Evolutionary conservation across 2,888 invertebrate genomes (phyloP).

Genomic region (Caenorhabditis sp.): DNA sequence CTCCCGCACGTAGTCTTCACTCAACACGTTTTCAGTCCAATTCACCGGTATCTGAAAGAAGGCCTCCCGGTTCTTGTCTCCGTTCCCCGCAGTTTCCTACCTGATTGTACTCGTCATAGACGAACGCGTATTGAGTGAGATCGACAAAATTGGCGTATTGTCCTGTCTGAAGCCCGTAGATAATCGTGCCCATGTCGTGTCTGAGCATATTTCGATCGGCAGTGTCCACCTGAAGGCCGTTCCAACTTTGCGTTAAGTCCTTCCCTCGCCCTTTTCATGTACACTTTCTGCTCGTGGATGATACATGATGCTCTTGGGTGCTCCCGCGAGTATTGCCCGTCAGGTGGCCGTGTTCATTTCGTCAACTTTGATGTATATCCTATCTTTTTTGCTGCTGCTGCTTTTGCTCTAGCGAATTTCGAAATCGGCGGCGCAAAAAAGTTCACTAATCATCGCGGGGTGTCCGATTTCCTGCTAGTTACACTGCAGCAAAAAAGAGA

Average conservation of each 20-base stretch:
- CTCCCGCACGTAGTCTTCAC: slow-evolving; percentile 63
- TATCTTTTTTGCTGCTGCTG: neutral
- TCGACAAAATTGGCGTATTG: slow-evolving; percentile 52
- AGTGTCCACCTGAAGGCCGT: slow-evolving; percentile 35
- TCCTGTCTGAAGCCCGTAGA: slow-evolving; percentile 54
- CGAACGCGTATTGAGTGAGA: slow-evolving; percentile 57
- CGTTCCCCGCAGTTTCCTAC: slow-evolving; percentile 5
- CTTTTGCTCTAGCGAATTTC: slow-evolving; percentile 4
- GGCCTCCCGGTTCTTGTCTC: neutral
- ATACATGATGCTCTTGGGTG: slow-evolving; percentile 31
- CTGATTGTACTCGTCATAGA: slow-evolving; percentile 58
- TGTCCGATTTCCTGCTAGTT: slow-evolving; percentile 40
- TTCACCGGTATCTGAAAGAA: slow-evolving; percentile 58
- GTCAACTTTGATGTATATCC: slow-evolving; percentile 44
- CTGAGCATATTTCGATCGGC: slow-evolving; percentile 38
- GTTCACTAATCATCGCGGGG: slow-evolving; percentile 39
- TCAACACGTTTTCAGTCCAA: slow-evolving; percentile 58
- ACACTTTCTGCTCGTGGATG: slow-evolving; percentile 12
- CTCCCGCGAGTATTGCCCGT: slow-evolving; percentile 2
- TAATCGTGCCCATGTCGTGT: slow-evolving; percentile 52
- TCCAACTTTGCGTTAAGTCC: neutral
- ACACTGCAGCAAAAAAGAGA: slow-evolving; percentile 27
- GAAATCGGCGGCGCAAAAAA: slow-evolving; percentile 41
- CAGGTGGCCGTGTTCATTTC: slow-evolving; percentile 46
- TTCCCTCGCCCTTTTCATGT: neutral